Evolutionary conservation across 2,888 invertebrate species (phyloP).

Genomic region (Odiellus spinosus): DNA sequence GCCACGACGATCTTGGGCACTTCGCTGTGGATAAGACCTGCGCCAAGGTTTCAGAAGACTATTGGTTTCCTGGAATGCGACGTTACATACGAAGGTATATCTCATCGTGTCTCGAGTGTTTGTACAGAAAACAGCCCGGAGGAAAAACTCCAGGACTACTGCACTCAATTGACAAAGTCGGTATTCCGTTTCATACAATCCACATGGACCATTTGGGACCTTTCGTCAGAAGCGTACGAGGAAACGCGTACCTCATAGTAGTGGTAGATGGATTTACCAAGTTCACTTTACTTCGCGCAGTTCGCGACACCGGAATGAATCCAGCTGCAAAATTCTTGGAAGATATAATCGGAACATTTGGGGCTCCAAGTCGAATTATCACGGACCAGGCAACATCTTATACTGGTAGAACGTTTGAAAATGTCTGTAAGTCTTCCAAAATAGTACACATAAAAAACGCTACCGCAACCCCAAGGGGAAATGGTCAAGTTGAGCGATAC

Average conservation of each 20-base stretch:
- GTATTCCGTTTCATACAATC: not conserved
- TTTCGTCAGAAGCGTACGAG: not conserved
- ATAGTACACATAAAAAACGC: not conserved
- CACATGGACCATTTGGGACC: constrained; percentile 2
- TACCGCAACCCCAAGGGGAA: not conserved
- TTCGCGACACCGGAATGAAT: not conserved
- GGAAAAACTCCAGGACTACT: not conserved
- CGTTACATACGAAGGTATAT: not conserved
- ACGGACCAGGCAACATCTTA: constrained; percentile 2
- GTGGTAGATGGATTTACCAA: constrained; percentile 1
- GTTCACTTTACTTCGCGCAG: not conserved
- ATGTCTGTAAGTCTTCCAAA: not conserved
- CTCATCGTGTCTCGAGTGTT: too few species aligned
- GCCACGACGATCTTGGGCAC: constrained; percentile 1
- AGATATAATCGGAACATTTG: too few species aligned
- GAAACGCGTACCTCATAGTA: constrained; percentile 1
- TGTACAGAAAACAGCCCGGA: too few species aligned
- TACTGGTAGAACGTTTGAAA: not conserved
- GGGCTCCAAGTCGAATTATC: too few species aligned
- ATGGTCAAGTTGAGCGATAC: constrained; percentile 2
- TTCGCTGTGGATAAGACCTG: not conserved
- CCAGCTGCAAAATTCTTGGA: not conserved
- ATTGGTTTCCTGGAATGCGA: constrained; percentile 2
- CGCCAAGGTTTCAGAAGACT: not conserved
- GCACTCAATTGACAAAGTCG: not conserved